Base-by-base conservation (phyloP, 2,797 vertebrate species). In the Amniataba percoides region DNA sequence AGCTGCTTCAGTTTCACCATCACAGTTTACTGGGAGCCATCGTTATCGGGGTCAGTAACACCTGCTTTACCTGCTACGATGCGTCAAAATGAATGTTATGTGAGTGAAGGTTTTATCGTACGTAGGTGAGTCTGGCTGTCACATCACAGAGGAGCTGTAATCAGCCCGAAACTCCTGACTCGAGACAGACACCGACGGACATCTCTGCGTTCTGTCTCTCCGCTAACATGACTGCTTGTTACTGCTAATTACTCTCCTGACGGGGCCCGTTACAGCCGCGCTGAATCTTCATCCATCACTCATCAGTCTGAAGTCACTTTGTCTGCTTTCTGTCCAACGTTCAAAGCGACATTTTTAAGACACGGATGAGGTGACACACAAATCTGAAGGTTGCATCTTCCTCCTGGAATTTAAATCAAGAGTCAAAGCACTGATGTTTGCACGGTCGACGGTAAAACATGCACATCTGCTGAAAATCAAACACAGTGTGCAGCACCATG, bases 391-490 rank as follows among this genome's bases (percentile, higher is more conserved):
- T 14, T 2, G 0, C 56, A 31, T 52, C 15, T 55, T 62, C 16
- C 21, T 14, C 18, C 18, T 55, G 48, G 34, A 2, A 7, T 31
- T 51, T 11, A 15, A 18, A 69, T 31, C 5, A 3, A 5, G 34
- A 74, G 34, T 19, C n/a, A 36, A 25, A 63, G 21, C 19, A 5
- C 12, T 10, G 48, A 60, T 71, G 70, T 77, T 48, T 56, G 23
- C 53, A n/a, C 59, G n/a, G 63, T 2, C 39, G 23, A 18, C 75
- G 21, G 18, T 0, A 6, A 56, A 71, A 39, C 3, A 5, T 27
- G 16, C 19, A 51, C 74, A 56, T 86, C 75, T 61, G 62, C n/a
- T 59, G 31, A 57, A 55, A 69, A 61, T 56, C 66, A 58, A 61
- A 63, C 39, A 39, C 69, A 13, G 55, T 5, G 6, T 0, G 12